Conservation (phyloP, 2,797 vertebrate species). For the Halcyon badia region DNA sequence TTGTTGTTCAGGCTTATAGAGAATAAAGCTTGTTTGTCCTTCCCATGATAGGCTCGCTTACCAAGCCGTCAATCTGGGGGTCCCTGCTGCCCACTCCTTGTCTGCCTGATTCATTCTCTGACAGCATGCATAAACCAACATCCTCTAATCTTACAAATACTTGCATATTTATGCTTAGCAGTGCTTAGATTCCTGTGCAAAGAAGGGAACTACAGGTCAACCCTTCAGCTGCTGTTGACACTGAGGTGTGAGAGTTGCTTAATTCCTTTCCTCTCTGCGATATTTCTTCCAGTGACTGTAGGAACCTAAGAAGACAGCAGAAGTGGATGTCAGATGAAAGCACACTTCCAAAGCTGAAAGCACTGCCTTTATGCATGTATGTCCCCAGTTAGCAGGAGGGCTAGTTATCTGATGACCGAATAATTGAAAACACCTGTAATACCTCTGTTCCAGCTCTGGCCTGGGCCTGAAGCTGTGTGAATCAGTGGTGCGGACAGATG, state of each 20-base stretch:
- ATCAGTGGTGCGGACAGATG: neutral
- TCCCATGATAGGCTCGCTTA: neutral
- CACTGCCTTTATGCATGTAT: neutral
- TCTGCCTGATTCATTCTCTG: neutral
- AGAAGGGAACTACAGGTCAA: neutral
- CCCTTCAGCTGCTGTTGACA: neutral
- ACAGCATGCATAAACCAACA: neutral
- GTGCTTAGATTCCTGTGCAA: neutral
- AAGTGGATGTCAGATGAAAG: neutral
- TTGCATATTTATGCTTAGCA: neutral
- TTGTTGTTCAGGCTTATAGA: neutral
- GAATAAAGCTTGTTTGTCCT: constrained; percentile 42
- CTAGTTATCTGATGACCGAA: neutral
- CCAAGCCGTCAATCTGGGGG: neutral
- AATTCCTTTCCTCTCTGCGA: neutral
- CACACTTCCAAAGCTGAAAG: neutral
- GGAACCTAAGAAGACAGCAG: neutral
- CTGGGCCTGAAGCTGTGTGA: neutral
- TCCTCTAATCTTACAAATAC: neutral
- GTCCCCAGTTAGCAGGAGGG: neutral
- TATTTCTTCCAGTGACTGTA: neutral
- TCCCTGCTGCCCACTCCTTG: neutral
- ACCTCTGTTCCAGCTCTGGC: neutral
- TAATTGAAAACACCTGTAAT: neutral
- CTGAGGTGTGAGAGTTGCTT: neutral